phyloP scores from a whole-genome alignment of 2,113 vertebrate species.

The Xyliphius kryptos region DNA sequence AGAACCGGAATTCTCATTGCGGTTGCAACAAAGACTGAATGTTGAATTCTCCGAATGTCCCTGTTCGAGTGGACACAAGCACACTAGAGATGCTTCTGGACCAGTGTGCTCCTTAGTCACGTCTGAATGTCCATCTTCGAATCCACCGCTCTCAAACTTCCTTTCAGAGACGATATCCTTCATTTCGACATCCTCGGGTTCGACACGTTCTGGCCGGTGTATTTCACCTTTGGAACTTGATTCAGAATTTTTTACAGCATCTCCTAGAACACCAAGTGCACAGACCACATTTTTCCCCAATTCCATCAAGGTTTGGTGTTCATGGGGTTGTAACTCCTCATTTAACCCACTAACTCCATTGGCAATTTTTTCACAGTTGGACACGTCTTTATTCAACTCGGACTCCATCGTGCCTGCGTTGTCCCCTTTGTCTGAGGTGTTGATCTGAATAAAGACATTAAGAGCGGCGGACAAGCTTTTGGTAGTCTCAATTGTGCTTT shows the following conservation, averaged over 20 bases:
- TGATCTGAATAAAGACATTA: slow-evolving; percentile 68
- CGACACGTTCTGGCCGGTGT: slow-evolving; percentile 44
- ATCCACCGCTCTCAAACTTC: slow-evolving; percentile 60
- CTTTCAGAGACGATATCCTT: slow-evolving; percentile 50
- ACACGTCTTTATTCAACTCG: slow-evolving; percentile 27
- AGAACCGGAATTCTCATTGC: too few species aligned
- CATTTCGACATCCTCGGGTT: slow-evolving; percentile 49
- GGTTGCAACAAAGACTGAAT: slow-evolving; percentile 73
- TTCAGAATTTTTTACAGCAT: slow-evolving; percentile 71
- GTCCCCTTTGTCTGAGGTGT: slow-evolving; percentile 26
- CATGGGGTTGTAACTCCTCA: slow-evolving; percentile 77
- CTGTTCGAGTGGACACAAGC: background rate
- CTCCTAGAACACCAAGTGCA: slow-evolving; percentile 77
- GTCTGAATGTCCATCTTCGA: slow-evolving; percentile 42
- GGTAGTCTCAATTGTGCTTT: slow-evolving; percentile 87
- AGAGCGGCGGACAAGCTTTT: slow-evolving; percentile 87
- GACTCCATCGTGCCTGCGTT: slow-evolving; percentile 9
- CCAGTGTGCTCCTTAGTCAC: background rate
- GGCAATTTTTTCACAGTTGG: slow-evolving; percentile 57
- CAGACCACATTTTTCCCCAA: slow-evolving; percentile 77
- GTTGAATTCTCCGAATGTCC: too few species aligned
- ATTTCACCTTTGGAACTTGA: slow-evolving; percentile 57
- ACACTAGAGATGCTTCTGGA: slow-evolving; percentile 7
- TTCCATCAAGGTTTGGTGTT: slow-evolving; percentile 80
- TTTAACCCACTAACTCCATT: slow-evolving; percentile 78